phyloP scores from a whole-genome alignment of 2,113 vertebrate genomes.

The Nycticryphes semicollaris region DNA sequence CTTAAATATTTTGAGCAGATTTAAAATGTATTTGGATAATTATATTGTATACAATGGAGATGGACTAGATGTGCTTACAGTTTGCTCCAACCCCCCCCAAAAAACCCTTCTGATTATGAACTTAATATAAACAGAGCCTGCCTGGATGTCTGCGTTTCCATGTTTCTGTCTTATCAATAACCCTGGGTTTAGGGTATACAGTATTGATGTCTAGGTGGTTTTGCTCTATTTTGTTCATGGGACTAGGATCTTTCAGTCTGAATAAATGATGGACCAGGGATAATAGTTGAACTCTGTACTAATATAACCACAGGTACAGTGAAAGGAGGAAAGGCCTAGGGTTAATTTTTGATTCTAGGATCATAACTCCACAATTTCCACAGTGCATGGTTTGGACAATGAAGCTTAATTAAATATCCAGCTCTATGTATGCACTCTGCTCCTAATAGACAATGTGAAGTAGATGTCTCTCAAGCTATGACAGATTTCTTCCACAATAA shows the following conservation, averaged over 20 bases:
- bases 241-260: neutral
- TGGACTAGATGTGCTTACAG: neutral
- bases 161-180: neutral
- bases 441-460: neutral
- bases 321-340: neutral
- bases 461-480: neutral
- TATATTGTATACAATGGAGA: neutral
- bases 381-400: neutral
- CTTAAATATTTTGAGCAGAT: neutral
- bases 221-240: neutral
- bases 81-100: neutral
- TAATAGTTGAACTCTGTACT: neutral
- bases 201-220: neutral
- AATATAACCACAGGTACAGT: neutral
- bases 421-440: accelerated
- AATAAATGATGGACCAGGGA: neutral
- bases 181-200: neutral
- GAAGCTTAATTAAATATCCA: neutral
- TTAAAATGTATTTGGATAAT: neutral
- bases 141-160: too few species aligned
- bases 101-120: neutral
- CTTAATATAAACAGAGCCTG: neutral
- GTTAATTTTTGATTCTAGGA: neutral
- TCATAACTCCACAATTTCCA: neutral
- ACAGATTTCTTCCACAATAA: neutral